Conservation (phyloP, 2,113 vertebrate species). For the Crotalus helleri region DNA sequence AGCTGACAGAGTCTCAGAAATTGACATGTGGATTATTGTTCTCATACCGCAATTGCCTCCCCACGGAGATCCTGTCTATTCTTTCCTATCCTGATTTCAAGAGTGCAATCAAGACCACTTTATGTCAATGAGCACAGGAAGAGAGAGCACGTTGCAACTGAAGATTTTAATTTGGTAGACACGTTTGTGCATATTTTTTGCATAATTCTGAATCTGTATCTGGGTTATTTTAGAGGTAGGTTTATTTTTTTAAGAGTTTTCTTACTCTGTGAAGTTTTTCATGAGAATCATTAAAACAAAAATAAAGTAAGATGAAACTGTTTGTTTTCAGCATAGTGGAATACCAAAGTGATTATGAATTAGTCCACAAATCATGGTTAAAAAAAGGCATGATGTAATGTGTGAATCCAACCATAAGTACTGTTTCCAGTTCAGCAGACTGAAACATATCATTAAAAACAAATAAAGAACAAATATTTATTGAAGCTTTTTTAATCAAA, state of each 20-base stretch:
- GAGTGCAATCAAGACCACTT: background rate
- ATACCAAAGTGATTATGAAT: background rate
- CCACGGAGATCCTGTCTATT: background rate
- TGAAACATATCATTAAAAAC: background rate
- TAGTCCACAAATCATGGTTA: background rate
- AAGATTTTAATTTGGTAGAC: background rate
- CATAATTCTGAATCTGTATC: background rate
- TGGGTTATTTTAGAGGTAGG: background rate
- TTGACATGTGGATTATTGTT: background rate
- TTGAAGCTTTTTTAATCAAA: background rate
- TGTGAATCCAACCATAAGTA: background rate
- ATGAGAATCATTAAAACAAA: background rate
- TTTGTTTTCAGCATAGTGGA: background rate
- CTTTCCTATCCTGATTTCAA: background rate
- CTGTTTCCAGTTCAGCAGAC: background rate
- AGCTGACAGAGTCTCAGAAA: background rate
- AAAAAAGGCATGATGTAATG: background rate
- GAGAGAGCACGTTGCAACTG: background rate
- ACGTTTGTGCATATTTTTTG: background rate
- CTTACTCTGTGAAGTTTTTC: background rate
- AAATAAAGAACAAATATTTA: background rate
- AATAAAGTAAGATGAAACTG: background rate
- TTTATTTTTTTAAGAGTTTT: background rate
- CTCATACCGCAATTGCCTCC: background rate
- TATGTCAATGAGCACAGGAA: background rate